These are phyloP conservation scores for Mesoclemmys tuberculata DNA, from an alignment of 2,113 vertebrate genomes.

Conservation along the genomic window DNA sequence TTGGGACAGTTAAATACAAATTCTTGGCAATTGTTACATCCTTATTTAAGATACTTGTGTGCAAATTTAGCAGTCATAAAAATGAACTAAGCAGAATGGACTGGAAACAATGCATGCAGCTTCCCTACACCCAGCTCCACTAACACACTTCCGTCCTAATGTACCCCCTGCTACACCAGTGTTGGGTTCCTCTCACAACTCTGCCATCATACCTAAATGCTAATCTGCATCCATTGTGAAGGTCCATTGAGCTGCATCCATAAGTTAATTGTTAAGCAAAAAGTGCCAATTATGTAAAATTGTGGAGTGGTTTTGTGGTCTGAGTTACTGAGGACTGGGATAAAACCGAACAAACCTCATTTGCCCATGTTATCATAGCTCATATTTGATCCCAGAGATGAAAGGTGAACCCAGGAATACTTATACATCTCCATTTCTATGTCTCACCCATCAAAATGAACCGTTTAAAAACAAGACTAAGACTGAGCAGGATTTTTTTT, in stretches of 20 bases:
- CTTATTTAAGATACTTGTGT: not conserved
- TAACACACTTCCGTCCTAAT: not conserved
- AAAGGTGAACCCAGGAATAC: not conserved
- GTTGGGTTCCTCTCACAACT: not conserved
- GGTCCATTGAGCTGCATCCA: not conserved
- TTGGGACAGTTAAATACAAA: not conserved
- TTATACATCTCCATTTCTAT: not conserved
- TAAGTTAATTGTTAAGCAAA: not conserved
- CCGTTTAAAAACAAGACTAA: not conserved
- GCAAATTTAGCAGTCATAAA: not conserved
- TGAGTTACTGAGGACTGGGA: not conserved
- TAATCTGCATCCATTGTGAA: not conserved
- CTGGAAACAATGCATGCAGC: not conserved
- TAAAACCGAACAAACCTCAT: not conserved
- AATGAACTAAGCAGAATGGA: not conserved
- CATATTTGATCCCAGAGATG: not conserved
- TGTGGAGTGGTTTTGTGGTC: not conserved
- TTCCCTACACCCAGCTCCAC: not conserved
- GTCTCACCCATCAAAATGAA: not conserved
- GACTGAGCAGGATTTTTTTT: not conserved
- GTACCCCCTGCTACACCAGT: not conserved
- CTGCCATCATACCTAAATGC: fast-evolving
- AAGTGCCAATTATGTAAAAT: not conserved
- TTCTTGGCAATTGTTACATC: not conserved
- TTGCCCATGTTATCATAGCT: not conserved